Evolutionary conservation across 1,140 invertebrate genomes (phyloP), one percentile per base, ranked within the genome.

Genomic region (Goniozus legneri): DNA sequence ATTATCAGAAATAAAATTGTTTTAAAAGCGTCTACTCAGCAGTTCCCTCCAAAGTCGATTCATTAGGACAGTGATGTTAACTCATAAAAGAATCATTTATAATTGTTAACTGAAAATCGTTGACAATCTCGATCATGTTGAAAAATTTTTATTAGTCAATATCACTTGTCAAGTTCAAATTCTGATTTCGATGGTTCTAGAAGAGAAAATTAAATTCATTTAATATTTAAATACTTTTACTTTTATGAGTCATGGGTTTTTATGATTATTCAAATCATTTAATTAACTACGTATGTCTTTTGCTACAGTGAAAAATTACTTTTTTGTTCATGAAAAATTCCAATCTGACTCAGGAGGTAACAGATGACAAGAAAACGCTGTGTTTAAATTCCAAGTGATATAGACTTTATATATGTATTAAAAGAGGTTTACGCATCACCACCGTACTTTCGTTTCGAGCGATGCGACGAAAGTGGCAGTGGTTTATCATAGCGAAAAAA

Each of bases 91-190:
- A 6, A 6, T 27, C 24, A 10, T 10, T 27, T 4, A 27, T 27
- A 10, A 6, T 27, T 27, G 4, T 6, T 27, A 6, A 6, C 24
- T 27, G 24, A n/a, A n/a, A n/a, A n/a, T 10, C 4, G 24, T 10
- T 10, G 24, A 27, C 10, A 6, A 27, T 27, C 44, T 34, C 35
- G 14, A 32, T 24, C 13, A 50, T 19, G 15, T 24, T 16, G 31
- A 35, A 37, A 37, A 36, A 47, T 51, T 51, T 51, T 44, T 44
- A 39, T 22, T n/a, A n/a, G n/a, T n/a, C n/a, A n/a, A 31, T 8
- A 15, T 36, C 33, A 6, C n/a, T 21, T 41, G 1, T 35, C 50
- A 58, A 58, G 47, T 41, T 60, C 55, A 43, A n/a, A 49, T 34
- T 51, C 47, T 52, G 37, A 35, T 48, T 37, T 32, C 34, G 52